Base-by-base conservation (phyloP, 2,113 vertebrate genomes). In the Brienomyrus brachyistius region DNA sequence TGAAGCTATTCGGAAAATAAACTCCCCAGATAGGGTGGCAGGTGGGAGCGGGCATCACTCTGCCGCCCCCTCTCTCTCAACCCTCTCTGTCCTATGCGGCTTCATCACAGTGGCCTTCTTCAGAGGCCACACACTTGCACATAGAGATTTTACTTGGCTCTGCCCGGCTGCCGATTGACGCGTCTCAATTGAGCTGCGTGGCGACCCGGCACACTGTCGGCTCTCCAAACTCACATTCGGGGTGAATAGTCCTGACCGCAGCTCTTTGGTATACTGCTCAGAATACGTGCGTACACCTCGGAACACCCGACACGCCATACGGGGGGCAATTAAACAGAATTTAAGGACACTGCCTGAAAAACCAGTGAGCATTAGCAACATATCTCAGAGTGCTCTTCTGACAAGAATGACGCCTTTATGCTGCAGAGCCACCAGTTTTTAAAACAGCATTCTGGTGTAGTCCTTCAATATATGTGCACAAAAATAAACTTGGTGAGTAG, bases 151-250 rank as follows among this genome's bases (percentile, higher is more conserved):
- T 31, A 86, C 47, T 15, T 15, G 13, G 21, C 48, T 86, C 45
- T 23, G n/a, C 84, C 48, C 9, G 13, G n/a, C 45, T 4, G 23
- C 48, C 89, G 90, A 17, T 40, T 52, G 51, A 89, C 88, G 31
- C 59, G 52, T 52, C 51, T 80, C 77, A 83, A 89, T 91, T 48
- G 43, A 40, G 87, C 31, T 45, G 54, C 13, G 62, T 15, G 89
- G 88, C 88, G 54, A 91, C 66, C 50, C 87, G 23, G 47, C 50
- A 48, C 23, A 3, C 23, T 54, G 54, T 50, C 66, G 74, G 82
- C 80, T 89, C 90, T 85, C 74, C 23, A 80, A 48, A 48, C 48
- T 85, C 56, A n/a, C 35, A 15, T 56, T 35, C 23, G 5, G 17
- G 84, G n/a, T 17, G 88, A 83, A 89, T 62, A 27, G 85, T 19